phyloP scores from a whole-genome alignment of 2,113 vertebrate genomes.

The Piprites chloris region DNA sequence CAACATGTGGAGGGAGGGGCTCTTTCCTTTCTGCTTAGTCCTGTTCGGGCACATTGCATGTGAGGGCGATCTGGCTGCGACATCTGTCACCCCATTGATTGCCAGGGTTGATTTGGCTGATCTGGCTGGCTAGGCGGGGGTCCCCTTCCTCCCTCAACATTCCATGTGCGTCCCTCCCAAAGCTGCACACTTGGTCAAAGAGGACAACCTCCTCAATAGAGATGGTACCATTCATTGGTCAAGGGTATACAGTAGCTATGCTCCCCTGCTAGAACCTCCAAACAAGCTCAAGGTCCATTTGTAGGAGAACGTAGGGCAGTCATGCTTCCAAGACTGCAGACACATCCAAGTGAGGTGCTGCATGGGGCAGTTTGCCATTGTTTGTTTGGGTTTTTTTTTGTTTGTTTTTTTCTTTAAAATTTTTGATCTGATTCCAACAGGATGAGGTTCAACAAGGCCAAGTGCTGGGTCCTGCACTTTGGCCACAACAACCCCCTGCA shows the following conservation, averaged over 20 bases:
- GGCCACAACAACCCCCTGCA: no score
- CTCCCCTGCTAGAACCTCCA: slow-evolving; percentile 99
- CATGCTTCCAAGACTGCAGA: slow-evolving; percentile 98
- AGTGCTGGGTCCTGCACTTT: no score
- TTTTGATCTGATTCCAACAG: no score
- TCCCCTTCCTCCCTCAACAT: slow-evolving; percentile 97
- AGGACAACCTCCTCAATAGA: slow-evolving; percentile 84
- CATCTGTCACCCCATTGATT: slow-evolving; percentile 90
- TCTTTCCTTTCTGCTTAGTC: not conserved
- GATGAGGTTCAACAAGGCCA: no score
- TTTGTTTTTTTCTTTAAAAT: no score
- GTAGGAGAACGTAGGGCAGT: slow-evolving; percentile 98
- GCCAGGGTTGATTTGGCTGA: slow-evolving; percentile 99
- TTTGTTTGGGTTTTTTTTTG: no score
- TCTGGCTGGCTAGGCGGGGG: slow-evolving; percentile 98
- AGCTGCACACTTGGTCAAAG: slow-evolving; percentile 95
- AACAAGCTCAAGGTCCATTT: slow-evolving; percentile 99
- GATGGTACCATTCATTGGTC: slow-evolving; percentile 84
- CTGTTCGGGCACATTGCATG: not conserved
- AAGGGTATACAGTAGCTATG: slow-evolving; percentile 95
- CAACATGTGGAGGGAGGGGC: not conserved
- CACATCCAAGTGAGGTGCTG: slow-evolving; percentile 98
- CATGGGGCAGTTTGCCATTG: slow-evolving; percentile 96
- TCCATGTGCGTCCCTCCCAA: slow-evolving; percentile 98
- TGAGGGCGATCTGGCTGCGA: slow-evolving; percentile 96